Percentiles rank a stretch among this genome's conserved stretches.
Conservation (phyloP, 2,797 vertebrate species). For the Gymnocypris eckloni region DNA sequence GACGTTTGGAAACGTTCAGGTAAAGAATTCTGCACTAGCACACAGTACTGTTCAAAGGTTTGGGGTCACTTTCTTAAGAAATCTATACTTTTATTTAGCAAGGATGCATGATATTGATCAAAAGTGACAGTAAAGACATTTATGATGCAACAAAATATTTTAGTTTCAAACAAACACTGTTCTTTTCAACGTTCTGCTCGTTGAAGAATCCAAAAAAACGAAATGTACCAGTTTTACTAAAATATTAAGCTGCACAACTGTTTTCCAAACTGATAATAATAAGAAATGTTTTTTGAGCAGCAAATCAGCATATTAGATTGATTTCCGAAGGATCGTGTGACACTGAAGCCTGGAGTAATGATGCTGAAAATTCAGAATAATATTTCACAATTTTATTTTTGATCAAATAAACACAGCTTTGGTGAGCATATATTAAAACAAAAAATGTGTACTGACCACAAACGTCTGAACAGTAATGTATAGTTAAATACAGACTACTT, state of each 20-base stretch:
- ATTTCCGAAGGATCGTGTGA: background rate
- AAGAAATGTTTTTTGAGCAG: background rate
- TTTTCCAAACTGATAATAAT: background rate
- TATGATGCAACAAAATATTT: background rate
- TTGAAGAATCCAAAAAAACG: background rate
- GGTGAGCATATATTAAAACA: background rate
- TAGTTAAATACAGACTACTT: background rate
- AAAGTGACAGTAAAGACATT: background rate
- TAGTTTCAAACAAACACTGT: background rate
- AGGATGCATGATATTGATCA: too few species aligned
- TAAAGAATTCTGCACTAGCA: constrained; percentile 54
- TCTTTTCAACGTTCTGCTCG: background rate
- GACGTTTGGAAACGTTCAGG: constrained; percentile 77
- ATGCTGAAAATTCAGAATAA: background rate
- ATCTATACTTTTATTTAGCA: background rate
- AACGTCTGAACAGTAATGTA: background rate
- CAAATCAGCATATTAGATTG: background rate
- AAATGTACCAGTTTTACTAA: background rate
- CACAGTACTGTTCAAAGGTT: background rate
- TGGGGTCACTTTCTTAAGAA: background rate
- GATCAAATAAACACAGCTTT: background rate
- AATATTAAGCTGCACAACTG: background rate
- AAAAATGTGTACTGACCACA: too few species aligned
- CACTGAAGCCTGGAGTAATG: background rate
- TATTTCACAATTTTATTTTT: background rate